Evolutionary conservation across 2,113 vertebrate species (phyloP), one percentile per base, ranked within the genome.

Genomic region (Echinops telfairi): DNA sequence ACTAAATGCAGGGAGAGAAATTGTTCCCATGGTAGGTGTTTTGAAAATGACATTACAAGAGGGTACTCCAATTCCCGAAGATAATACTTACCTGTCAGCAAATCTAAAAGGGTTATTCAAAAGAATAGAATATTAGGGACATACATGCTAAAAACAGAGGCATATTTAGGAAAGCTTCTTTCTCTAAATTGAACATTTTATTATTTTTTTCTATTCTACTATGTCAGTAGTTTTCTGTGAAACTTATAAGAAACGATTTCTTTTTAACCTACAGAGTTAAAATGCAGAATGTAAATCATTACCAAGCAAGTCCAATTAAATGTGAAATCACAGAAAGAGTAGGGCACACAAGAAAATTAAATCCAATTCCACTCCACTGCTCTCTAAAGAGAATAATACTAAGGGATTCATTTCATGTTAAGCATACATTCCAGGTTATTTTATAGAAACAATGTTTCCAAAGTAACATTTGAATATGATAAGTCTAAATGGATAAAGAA

Each of bases 21-120:
- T 20, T 75, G 43, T 95, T 93, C 71, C 25, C 82, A 27, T 58
- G 86, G 62, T 71, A 92, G 70, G 40, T 89, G 89, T 92, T 97
- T 85, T 83, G 53, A 91, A 95, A 95, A 86, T 22, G 82, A 14
- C 33, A 86, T 78, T 47, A 73, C 83, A 73, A 86, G 83, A 71
- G 58, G 31, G 47, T 73, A 66, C 14, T 82, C 16, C 57, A 68
- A 33, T 62, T 93, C 60, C 83, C 77, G 86, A 86, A 68, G 40
- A 76, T 85, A 92, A 94, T 23, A n/a, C 16, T 76, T 89, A 89
- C 22, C 95, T 90, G 53, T 94, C 77, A 93, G 88, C 8, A 96
- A 95, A 90, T 76, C 86, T 76, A 82, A 47, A 91, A 79, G 40
- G 83, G 36, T 66, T 64, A 95, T 87, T 88, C 68, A 96, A 88